These are phyloP conservation scores for Bombyx huttoni DNA, from an alignment of 2,888 invertebrate species.

Conservation along the genomic window DNA sequence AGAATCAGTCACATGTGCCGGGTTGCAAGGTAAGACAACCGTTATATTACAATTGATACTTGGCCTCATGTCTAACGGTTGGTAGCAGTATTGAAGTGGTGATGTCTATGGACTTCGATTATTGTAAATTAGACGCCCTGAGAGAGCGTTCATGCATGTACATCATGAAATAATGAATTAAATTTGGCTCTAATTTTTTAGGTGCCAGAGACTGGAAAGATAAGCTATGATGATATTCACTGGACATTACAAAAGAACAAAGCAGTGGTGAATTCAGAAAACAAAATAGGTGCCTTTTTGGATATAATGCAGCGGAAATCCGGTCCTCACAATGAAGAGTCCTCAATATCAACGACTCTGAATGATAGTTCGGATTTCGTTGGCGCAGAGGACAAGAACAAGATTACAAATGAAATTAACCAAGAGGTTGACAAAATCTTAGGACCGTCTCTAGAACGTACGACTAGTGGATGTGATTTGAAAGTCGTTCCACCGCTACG, in stretches of 20 bases:
- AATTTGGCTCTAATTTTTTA: slow-evolving; percentile 6
- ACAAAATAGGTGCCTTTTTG: slow-evolving; percentile 55
- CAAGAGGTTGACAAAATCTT: slow-evolving; percentile 58
- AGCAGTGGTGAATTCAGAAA: slow-evolving; percentile 12
- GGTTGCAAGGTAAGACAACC: too few relatives aligned
- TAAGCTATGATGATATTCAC: slow-evolving; percentile 40
- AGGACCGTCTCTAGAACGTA: slow-evolving; percentile 49
- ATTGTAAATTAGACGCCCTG: too few relatives aligned
- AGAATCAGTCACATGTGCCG: too few relatives aligned
- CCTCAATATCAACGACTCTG: slow-evolving; percentile 33
- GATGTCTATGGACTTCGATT: too few relatives aligned
- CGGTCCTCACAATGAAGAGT: slow-evolving; percentile 35
- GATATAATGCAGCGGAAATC: slow-evolving; percentile 32
- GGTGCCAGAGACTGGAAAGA: slow-evolving; percentile 45
- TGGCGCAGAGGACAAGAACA: slow-evolving; percentile 30
- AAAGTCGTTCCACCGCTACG: slow-evolving; percentile 48
- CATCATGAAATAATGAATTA: too few relatives aligned
- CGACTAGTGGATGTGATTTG: slow-evolving; percentile 54
- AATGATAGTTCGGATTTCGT: slow-evolving; percentile 51
- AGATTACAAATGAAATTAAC: slow-evolving; percentile 41
- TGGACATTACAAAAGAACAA: slow-evolving; percentile 26
- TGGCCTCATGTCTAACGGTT: too few relatives aligned
- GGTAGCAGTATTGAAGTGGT: too few relatives aligned
- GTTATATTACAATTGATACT: too few relatives aligned
- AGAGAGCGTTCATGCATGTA: too few relatives aligned